Percentiles rank a stretch among this genome's conserved stretches.
Evolutionary conservation across 2,888 invertebrate species (phyloP).

Genomic region (Operophtera brumata): DNA sequence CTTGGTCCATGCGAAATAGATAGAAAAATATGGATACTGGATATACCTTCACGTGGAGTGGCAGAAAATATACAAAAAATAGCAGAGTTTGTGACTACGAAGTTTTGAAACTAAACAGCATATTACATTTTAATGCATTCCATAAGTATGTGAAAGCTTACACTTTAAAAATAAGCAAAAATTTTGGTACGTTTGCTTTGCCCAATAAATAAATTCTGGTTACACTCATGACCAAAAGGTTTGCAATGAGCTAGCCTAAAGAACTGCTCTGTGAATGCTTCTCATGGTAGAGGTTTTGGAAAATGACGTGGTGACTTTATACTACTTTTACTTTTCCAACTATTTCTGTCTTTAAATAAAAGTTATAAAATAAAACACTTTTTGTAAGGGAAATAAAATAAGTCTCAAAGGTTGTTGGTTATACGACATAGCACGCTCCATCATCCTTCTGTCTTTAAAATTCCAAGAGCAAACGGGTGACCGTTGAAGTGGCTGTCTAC

Average conservation of each 20-base stretch:
- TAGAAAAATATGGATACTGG: too few species aligned
- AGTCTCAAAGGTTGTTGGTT: neutral
- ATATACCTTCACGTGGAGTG: too few species aligned
- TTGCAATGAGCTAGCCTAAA: constrained; percentile 2
- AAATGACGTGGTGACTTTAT: constrained; percentile 5
- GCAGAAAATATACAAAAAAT: too few species aligned
- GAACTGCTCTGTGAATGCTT: constrained; percentile 5
- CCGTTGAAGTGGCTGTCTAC: constrained; percentile 40
- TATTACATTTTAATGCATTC: too few species aligned
- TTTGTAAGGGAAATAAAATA: neutral
- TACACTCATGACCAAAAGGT: neutral
- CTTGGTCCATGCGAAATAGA: too few species aligned
- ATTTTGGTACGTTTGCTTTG: neutral
- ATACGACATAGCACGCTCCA: neutral
- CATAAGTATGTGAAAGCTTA: too few species aligned
- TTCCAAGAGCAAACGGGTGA: constrained; percentile 20
- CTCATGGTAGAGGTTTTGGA: neutral
- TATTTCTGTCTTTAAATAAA: neutral
- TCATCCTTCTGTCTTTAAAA: constrained; percentile 2
- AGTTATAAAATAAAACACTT: neutral
- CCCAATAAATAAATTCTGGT: constrained; percentile 6
- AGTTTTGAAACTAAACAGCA: too few species aligned
- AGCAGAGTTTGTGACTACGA: too few species aligned
- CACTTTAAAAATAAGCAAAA: too few species aligned
- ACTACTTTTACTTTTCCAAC: neutral